These are phyloP conservation scores for Anhinga anhinga DNA, from an alignment of 2,113 vertebrate genomes.

Conservation along the genomic window DNA sequence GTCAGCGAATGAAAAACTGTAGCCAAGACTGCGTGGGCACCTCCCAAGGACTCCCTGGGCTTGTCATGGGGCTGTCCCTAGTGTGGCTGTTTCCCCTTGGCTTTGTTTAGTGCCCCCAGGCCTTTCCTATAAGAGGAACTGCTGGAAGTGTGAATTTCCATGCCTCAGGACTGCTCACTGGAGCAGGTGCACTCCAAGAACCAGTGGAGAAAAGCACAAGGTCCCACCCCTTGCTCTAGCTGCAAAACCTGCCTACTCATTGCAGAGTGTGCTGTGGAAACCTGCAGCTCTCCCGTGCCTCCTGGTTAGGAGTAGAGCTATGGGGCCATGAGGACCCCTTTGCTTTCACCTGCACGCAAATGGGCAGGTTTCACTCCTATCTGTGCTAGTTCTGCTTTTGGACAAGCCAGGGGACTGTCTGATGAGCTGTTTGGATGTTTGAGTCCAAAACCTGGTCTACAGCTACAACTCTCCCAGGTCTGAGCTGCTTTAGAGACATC, in stretches of 20 bases:
- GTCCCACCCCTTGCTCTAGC: neutral
- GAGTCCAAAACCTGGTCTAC: neutral
- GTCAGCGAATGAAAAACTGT: neutral
- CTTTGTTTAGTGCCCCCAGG: neutral
- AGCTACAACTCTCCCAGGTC: neutral
- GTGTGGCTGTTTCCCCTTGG: neutral
- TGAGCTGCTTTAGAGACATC: constrained; percentile 33
- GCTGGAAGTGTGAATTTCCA: neutral
- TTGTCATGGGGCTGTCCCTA: neutral
- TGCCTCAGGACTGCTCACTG: neutral
- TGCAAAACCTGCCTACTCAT: neutral
- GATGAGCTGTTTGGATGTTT: neutral
- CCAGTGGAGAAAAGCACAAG: neutral
- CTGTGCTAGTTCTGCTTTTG: neutral
- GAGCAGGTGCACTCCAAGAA: neutral
- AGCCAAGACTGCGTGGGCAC: rapidly evolving
- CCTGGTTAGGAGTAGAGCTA: neutral
- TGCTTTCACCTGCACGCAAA: rapidly evolving
- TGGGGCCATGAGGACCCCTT: neutral
- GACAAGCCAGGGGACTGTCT: neutral
- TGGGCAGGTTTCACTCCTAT: neutral
- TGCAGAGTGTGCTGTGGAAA: neutral
- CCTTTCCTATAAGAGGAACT: neutral
- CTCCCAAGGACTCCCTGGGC: neutral
- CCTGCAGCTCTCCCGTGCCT: neutral